phyloP scores from a whole-genome alignment of 2,113 vertebrate genomes.

The Strix aluco region DNA sequence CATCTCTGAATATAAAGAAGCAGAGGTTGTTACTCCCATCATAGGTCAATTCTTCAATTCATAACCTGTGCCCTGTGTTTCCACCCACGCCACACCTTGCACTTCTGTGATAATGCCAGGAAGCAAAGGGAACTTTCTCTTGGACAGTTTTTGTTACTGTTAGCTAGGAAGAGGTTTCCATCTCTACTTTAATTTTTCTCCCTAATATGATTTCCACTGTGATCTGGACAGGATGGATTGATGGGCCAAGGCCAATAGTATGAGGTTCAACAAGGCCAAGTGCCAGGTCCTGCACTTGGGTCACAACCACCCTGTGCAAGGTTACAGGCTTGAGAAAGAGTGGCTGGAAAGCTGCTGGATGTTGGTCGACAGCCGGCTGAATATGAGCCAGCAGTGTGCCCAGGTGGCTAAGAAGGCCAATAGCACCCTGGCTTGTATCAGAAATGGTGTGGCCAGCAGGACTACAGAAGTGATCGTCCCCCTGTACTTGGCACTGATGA shows the following conservation, averaged over 20 bases:
- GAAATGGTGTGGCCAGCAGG: not conserved
- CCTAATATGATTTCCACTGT: not conserved
- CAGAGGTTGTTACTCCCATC: not conserved
- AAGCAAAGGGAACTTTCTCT: not conserved
- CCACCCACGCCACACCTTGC: not conserved
- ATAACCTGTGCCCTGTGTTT: not conserved
- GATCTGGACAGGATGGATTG: not conserved
- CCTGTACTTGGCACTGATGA: no score
- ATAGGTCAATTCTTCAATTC: not conserved
- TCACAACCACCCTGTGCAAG: not conserved
- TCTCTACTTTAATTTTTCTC: not conserved
- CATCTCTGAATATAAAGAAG: not conserved
- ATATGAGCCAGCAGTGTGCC: no score
- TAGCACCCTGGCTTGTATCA: not conserved
- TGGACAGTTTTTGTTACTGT: not conserved
- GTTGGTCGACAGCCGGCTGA: not conserved
- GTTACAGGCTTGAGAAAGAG: not conserved
- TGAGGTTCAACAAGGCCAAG: not conserved
- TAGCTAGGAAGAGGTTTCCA: not conserved
- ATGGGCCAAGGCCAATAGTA: not conserved
- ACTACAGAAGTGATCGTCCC: not conserved
- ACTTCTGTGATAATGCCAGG: not conserved
- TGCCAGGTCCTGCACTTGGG: not conserved
- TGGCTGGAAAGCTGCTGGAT: not conserved
- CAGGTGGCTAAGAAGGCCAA: no score